These are phyloP conservation scores for Drosophila algonquin DNA, from an alignment of 2,888 invertebrate species.

Conservation along the genomic window DNA sequence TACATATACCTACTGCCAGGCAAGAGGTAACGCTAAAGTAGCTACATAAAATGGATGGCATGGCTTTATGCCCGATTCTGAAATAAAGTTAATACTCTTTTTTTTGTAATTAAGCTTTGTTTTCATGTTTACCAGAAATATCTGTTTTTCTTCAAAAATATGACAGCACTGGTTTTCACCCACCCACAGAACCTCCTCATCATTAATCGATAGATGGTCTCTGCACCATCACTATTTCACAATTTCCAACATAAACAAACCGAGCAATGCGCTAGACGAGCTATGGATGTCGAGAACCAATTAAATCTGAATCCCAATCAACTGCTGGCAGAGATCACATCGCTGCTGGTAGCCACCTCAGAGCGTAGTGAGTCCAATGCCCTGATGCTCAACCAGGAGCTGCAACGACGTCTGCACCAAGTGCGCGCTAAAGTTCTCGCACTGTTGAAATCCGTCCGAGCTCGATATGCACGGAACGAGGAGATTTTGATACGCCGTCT, in stretches of 20 bases:
- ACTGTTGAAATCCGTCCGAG: conserved; percentile 60
- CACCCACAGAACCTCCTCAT: too few relatives aligned
- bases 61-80: too few relatives aligned
- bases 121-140: too few relatives aligned
- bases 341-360: conserved; percentile 30
- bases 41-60: too few relatives aligned
- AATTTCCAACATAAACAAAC: neutral
- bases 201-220: neutral
- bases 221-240: neutral
- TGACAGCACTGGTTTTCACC: too few relatives aligned
- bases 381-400: conserved; percentile 69
- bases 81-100: too few relatives aligned
- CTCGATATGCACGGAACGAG: conserved; percentile 71
- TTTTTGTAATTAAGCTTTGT: too few relatives aligned
- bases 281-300: conserved; percentile 28
- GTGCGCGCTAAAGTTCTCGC: conserved; percentile 57
- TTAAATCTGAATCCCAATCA: conserved; percentile 33
- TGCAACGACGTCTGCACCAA: conserved; percentile 71
- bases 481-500: conserved; percentile 49
- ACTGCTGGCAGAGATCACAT: conserved; percentile 51
- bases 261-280: neutral
- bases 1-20: too few relatives aligned
- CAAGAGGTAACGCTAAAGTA: too few relatives aligned
- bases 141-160: too few relatives aligned
- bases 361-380: conserved; percentile 62